Evolutionary conservation across 1,140 invertebrate species (phyloP).

Genomic region (Lucilia cuprina): DNA sequence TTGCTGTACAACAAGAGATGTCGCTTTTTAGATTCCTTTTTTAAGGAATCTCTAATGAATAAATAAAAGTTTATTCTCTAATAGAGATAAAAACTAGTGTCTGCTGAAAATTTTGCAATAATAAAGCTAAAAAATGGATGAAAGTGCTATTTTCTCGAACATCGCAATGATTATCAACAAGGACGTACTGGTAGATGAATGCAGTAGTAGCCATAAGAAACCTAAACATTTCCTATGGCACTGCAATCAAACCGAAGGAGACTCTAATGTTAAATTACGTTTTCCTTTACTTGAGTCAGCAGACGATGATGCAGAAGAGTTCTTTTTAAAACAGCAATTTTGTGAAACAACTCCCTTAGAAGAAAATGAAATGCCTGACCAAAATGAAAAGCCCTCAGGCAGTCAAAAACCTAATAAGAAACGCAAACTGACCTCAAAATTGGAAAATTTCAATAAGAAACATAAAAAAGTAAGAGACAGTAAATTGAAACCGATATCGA

Average conservation of each 20-base stretch:
- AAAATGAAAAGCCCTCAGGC: not conserved
- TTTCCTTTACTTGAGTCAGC: conserved; percentile 45
- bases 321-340: conserved; percentile 48
- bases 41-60: not conserved
- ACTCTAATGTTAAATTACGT: not conserved
- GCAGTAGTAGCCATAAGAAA: conserved; percentile 37
- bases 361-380: conserved; percentile 27
- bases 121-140: conserved; percentile 47
- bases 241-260: not conserved
- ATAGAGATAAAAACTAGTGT: not conserved
- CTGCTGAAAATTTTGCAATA: not conserved
- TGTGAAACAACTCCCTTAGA: not conserved
- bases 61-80: not conserved
- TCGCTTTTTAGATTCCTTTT: too few relatives aligned
- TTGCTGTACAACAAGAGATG: too few relatives aligned
- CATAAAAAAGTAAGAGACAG: not conserved
- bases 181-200: conserved; percentile 53
- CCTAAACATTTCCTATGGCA: conserved; percentile 23
- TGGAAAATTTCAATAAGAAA: not conserved
- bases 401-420: not conserved
- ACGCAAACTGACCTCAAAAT: not conserved
- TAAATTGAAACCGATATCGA: conserved; percentile 41
- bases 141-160: conserved; percentile 56
- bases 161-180: conserved; percentile 59
- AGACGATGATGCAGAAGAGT: conserved; percentile 52